Evolutionary conservation across 1,140 invertebrate species (phyloP), one percentile per base, ranked within the genome.

Genomic region (Temnothorax curvispinosus): DNA sequence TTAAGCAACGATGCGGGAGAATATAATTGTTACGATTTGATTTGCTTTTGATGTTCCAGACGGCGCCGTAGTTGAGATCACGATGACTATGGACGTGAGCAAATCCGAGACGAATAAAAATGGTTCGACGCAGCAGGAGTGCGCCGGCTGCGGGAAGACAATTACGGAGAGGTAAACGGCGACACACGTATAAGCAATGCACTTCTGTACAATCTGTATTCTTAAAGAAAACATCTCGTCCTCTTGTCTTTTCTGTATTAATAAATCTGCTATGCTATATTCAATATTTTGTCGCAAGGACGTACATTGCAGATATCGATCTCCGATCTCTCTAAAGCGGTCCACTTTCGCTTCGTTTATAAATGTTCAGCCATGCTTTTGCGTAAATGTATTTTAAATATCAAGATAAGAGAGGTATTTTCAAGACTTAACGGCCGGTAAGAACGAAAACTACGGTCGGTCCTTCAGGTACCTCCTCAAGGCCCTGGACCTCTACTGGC

Each of bases 401-500:
- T 77, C 60, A 18, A 77, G 77, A 41, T 71, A 52, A 81, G 65
- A 74, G 65, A 76, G 67, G 18, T 74, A 38, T 35, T 52, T 27
- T 11, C 72, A 35, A 50, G 35, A 35, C 21, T 75, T 72, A 60
- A 65, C 82, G 47, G 90, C 89, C 90, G 90, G 90, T 91, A 91
- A 91, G 62, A 89, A 88, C 52, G 88, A 85, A 71, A 88, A 81
- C 90, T 91, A 44, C 87, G 88, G 90, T 91, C 90, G 90, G 90
- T 91, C 88, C 86, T 90, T 72, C 86, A 96, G 96, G 94, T 98
- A 97, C 94, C 96, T 98, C 60, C 96, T 98, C 87, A 98, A 98
- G 94, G 98, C 99, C 6, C 94, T 99, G 91, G 98, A 99, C 94
- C 97, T 99, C 95, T 97, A 98, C 92, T 99, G 99, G 99, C 99